These are phyloP conservation scores for Lasioglossum vierecki DNA, from an alignment of 2,888 invertebrate genomes.

Conservation along the genomic window DNA sequence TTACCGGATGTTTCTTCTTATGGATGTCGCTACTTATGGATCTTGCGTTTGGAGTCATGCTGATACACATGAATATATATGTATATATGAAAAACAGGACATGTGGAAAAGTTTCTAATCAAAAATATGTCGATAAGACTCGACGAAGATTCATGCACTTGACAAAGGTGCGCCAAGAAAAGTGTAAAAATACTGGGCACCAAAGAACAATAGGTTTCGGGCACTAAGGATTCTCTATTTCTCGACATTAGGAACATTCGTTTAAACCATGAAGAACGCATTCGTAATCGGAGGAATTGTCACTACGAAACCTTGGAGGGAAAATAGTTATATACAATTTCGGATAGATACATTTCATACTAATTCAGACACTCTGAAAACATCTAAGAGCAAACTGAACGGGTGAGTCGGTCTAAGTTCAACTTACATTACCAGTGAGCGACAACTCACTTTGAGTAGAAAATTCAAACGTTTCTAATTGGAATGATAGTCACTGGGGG, in stretches of 20 bases:
- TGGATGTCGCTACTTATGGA: not conserved
- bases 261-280: not conserved
- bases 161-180: not conserved
- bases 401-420: not conserved
- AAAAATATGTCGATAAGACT: not conserved
- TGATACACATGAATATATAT: not conserved
- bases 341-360: not conserved
- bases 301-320: not conserved
- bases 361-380: not conserved
- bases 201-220: not conserved
- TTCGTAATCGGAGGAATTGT: not conserved
- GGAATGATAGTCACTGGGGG: not conserved
- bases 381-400: not conserved
- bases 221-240: not conserved
- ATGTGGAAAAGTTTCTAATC: not conserved
- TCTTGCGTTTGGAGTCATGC: not conserved
- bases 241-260: not conserved
- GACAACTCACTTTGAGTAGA: not conserved
- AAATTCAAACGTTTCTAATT: constrained; percentile 8
- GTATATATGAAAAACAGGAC: not conserved
- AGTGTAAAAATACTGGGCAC: not conserved
- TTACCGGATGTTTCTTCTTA: constrained; percentile 20
- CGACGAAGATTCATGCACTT: constrained; percentile 11
- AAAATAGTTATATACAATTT: not conserved
- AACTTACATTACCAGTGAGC: not conserved